phyloP scores from a whole-genome alignment of 1,140 invertebrate genomes.

The Aphaenogaster ashmeadi region DNA sequence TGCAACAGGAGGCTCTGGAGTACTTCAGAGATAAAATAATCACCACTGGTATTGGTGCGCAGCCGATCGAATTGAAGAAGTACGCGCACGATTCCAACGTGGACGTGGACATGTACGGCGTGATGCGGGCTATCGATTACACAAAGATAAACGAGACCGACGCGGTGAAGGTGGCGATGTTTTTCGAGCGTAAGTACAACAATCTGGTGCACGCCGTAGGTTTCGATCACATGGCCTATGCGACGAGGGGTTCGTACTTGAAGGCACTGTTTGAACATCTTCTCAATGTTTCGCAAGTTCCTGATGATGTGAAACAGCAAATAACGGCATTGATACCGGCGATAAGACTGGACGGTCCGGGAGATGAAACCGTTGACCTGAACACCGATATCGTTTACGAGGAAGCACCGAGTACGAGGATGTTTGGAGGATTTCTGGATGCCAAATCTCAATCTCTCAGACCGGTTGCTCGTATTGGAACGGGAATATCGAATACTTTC shows the following conservation, averaged over 20 bases:
- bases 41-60: background rate
- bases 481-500: background rate
- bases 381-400: slow-evolving; percentile 42
- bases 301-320: slow-evolving; percentile 20
- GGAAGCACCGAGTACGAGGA: background rate
- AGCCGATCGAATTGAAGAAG: slow-evolving; percentile 59
- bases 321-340: slow-evolving; percentile 12
- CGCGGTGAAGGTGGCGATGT: slow-evolving; percentile 35
- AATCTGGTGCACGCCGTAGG: slow-evolving; percentile 36
- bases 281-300: slow-evolving; percentile 18
- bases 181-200: slow-evolving; percentile 56
- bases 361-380: slow-evolving; percentile 48
- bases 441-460: background rate
- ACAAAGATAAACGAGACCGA: background rate
- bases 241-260: slow-evolving; percentile 59
- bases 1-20: slow-evolving; percentile 56
- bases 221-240: slow-evolving; percentile 55
- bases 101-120: slow-evolving; percentile 42
- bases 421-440: background rate
- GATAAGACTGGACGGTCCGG: slow-evolving; percentile 33
- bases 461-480: background rate
- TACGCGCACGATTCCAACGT: slow-evolving; percentile 23
- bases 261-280: slow-evolving; percentile 50
- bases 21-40: slow-evolving; percentile 52
- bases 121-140: slow-evolving; percentile 54